Evolutionary conservation across 2,797 vertebrate species (phyloP).

Genomic region (Picus viridis): DNA sequence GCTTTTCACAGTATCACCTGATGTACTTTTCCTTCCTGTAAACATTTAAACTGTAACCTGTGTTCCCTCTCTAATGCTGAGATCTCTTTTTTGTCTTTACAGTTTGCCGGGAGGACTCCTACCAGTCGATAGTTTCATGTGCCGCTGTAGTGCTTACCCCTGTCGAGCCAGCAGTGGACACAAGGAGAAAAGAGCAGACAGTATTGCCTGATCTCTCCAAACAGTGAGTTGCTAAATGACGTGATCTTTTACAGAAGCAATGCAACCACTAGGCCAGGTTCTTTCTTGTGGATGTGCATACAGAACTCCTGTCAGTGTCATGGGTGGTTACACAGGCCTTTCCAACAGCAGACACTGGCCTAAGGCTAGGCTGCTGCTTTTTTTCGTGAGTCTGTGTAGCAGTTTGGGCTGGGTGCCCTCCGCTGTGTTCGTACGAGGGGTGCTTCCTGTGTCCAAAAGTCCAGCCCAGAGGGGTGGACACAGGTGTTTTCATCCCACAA

Average conservation of each 20-base stretch:
- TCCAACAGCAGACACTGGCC: neutral
- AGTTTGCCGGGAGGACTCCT: slow-evolving; percentile 95
- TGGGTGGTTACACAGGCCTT: neutral
- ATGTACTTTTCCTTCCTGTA: neutral
- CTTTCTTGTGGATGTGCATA: neutral
- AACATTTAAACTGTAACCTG: neutral
- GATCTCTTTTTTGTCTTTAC: slow-evolving; percentile 43
- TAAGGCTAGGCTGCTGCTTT: neutral
- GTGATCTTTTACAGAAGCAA: neutral
- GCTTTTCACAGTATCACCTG: neutral
- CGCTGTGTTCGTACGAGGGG: no score
- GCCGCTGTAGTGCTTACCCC: slow-evolving; percentile 88
- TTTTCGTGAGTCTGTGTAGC: neutral
- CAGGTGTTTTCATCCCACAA: no score
- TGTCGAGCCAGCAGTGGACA: slow-evolving; percentile 82
- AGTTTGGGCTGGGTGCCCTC: no score
- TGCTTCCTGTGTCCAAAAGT: no score
- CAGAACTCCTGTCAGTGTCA: neutral
- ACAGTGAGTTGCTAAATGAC: slow-evolving; percentile 82
- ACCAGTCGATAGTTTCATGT: slow-evolving; percentile 91
- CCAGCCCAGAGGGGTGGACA: no score
- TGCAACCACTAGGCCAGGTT: neutral
- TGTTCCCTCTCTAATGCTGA: neutral
- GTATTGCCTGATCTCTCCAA: slow-evolving; percentile 79
- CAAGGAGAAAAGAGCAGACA: slow-evolving; percentile 80